phyloP scores from a whole-genome alignment of 2,888 invertebrate species.

The Drosophila affinis region DNA sequence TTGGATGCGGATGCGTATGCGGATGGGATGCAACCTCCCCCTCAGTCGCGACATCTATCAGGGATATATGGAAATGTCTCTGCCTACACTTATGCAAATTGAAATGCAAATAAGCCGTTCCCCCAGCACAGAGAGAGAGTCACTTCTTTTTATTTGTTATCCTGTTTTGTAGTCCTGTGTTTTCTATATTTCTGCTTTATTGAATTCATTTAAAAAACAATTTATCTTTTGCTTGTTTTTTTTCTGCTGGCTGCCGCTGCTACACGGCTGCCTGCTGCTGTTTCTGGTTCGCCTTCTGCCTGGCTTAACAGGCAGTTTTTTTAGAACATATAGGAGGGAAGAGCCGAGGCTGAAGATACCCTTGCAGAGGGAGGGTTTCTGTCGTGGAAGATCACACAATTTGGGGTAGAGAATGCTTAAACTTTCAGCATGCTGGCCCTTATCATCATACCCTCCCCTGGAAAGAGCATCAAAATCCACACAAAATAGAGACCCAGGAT shows the following conservation, averaged over 20 bases:
- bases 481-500: neutral
- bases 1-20: conserved; percentile 47
- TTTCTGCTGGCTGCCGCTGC: neutral
- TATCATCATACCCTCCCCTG: neutral
- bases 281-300: conserved; percentile 6
- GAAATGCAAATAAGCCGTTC: conserved; percentile 73
- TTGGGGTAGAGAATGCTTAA: neutral
- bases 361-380: neutral
- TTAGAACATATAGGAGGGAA: conserved; percentile 11
- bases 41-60: conserved; percentile 39
- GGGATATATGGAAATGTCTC: conserved; percentile 28
- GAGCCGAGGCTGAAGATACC: neutral
- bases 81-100: conserved; percentile 77
- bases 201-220: conserved; percentile 79
- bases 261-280: conserved; percentile 11
- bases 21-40: conserved; percentile 17
- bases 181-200: conserved; percentile 58
- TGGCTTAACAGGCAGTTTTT: conserved; percentile 20
- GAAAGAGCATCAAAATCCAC: neutral
- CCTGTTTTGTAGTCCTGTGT: conserved; percentile 24
- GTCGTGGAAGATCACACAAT: neutral
- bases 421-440: no score
- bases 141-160: conserved; percentile 33
- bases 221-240: conserved; percentile 63
- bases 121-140: conserved; percentile 9